Base-by-base conservation (phyloP, 2,113 vertebrate genomes). In the Scophthalmus maximus region DNA sequence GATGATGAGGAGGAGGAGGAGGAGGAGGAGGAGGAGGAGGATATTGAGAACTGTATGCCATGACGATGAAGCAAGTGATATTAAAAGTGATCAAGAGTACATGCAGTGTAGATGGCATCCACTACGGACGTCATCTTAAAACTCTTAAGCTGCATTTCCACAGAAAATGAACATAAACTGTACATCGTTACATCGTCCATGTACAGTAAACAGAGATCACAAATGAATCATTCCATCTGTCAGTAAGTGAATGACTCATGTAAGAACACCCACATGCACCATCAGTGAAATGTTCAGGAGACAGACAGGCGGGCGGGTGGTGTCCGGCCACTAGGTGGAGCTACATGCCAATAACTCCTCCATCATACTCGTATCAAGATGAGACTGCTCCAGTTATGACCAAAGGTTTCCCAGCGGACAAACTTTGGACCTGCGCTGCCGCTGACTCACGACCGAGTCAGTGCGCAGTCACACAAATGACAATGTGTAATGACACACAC, bases 251-350 rank as follows among this genome's bases (percentile, higher is more conserved):
- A 15, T 26, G 5, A 7, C 27, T 18, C 27, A 32, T 56, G 4
- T 12, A 20, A 20, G 7, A n/a, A 60, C n/a, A n/a, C 11, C 1
- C 2, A 9, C 2, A 12, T 18, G 8, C 51, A 51, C 49, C 14
- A 15, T 8, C 23, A 68, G 8, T 22, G 30, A 64, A 26, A 36
- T 38, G n/a, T 9, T 67, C 9, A 42, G 22, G 26, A 58, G 15
- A 59, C 6, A 23, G 15, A 2, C 46, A 15, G 30, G 17, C 6
- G 55, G 2, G n/a, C 36, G 34, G 49, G 42, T 44, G 42, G 7
- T 22, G 3, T 53, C 22, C 52, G 51, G 53, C 85, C 92, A 92
- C 90, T 78, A 88, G 92, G 69, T 91, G 92, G 90, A 62, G 88
- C 86, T 83, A 36, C 49, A 79, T 22, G 68, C 59, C 60, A 68